These are phyloP conservation scores for Phoeniculus purpureus DNA, from an alignment of 2,797 vertebrate genomes.

Conservation along the genomic window DNA sequence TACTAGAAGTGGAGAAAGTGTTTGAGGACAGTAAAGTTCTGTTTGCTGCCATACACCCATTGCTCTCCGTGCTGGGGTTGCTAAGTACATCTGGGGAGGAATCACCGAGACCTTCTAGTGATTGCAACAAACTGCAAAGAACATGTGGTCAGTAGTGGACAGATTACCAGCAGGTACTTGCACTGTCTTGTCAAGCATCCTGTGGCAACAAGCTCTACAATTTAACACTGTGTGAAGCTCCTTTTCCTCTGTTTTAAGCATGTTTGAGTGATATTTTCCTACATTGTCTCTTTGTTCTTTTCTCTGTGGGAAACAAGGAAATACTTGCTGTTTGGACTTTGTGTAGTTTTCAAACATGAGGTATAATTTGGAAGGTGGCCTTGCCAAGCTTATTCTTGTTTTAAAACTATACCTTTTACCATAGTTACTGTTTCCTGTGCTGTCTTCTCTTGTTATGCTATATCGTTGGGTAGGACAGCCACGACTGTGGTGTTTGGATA, in stretches of 20 bases:
- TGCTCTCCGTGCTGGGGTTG: neutral
- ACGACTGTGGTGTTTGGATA: neutral
- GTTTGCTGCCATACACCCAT: neutral
- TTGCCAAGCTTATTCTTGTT: neutral
- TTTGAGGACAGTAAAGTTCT: neutral
- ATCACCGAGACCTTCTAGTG: neutral
- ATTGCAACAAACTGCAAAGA: constrained; percentile 5
- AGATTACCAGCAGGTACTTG: constrained; percentile 17
- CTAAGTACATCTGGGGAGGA: neutral
- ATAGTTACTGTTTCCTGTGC: neutral
- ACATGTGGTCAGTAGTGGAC: neutral
- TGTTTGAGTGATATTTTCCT: neutral
- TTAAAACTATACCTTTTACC: neutral
- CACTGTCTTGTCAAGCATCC: neutral
- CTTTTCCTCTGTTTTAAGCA: neutral
- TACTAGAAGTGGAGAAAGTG: neutral
- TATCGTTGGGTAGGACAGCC: neutral
- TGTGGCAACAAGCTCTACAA: neutral
- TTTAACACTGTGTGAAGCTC: neutral
- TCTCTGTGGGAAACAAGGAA: neutral
- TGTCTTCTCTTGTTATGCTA: neutral
- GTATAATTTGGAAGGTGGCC: neutral
- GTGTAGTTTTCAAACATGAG: neutral
- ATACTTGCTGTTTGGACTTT: neutral
- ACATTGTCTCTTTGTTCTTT: neutral